A percentile compares a stretch with the other conserved stretches of the same genome.
Conservation (phyloP, 2,113 vertebrate genomes). For the Paralichthys olivaceus region DNA sequence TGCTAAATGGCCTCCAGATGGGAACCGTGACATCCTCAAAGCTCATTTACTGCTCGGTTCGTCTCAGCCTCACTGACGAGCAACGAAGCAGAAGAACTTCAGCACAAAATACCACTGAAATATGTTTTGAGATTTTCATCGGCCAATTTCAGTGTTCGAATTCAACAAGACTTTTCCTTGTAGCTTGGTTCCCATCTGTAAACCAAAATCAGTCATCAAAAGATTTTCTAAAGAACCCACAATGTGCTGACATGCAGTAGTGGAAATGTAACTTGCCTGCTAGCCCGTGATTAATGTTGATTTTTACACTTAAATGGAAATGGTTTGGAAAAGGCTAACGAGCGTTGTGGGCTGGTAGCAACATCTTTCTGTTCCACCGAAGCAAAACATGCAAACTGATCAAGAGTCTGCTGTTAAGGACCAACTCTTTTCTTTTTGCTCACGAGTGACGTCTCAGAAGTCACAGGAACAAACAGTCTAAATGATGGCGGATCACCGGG, state of each 20-base stretch:
- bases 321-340: constrained; percentile 10
- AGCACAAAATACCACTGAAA: background rate
- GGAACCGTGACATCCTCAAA: constrained; percentile 11
- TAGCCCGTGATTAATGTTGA: constrained; percentile 18
- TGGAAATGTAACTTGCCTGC: background rate
- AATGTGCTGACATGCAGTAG: background rate
- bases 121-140: background rate
- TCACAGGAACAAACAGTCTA: constrained; percentile 48
- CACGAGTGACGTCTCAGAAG: constrained; percentile 42
- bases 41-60: constrained; percentile 7
- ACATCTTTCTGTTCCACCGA: constrained; percentile 11
- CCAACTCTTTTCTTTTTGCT: constrained; percentile 3
- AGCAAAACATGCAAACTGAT: constrained; percentile 25
- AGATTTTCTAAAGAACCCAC: background rate
- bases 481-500: constrained; percentile 7
- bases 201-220: constrained; percentile 19
- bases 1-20: constrained; percentile 25
- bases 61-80: constrained; percentile 10
- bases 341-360: constrained; percentile 25
- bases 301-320: constrained; percentile 3
- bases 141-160: background rate
- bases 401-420: background rate
- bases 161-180: background rate
- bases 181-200: constrained; percentile 15
- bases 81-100: constrained; percentile 4